Percentiles rank a stretch among this genome's conserved stretches.
Conservation (phyloP, 1,140 invertebrate genomes). For the Anastrepha obliqua region DNA sequence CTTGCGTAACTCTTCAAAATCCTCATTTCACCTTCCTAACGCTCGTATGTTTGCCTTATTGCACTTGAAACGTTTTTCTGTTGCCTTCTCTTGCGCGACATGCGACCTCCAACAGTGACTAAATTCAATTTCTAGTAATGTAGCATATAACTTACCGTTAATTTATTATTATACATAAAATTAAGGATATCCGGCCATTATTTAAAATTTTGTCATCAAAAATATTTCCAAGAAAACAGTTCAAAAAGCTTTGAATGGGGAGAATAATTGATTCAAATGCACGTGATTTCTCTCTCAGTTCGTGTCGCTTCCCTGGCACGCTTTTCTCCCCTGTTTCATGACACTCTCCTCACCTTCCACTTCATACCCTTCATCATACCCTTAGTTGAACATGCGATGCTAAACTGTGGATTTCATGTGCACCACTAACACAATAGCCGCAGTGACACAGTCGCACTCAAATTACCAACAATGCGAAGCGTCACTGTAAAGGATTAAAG, state of each 20-base stretch:
- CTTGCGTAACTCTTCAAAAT: too few relatives aligned
- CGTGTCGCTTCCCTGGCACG: background rate
- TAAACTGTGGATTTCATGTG: background rate
- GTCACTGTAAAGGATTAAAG: conserved; percentile 30
- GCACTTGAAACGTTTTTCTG: too few relatives aligned
- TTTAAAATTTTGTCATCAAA: background rate
- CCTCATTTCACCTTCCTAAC: too few relatives aligned
- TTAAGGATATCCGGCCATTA: conserved; percentile 48
- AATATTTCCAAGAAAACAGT: background rate
- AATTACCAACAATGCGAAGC: background rate
- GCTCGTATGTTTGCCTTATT: too few relatives aligned
- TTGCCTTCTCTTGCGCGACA: too few relatives aligned
- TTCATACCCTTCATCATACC: too few relatives aligned
- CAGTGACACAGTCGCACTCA: background rate
- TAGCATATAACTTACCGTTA: conserved; percentile 8
- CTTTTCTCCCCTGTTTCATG: background rate
- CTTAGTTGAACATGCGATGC: background rate
- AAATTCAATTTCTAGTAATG: conserved; percentile 13
- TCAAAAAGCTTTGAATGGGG: background rate
- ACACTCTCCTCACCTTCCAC: too few relatives aligned
- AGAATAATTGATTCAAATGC: background rate
- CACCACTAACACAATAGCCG: background rate
- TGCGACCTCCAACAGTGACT: background rate
- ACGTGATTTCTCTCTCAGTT: background rate
- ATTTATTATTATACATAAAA: conserved; percentile 34